A percentile compares a stretch with the other conserved stretches of the same genome.
phyloP scores from a whole-genome alignment of 2,888 invertebrate genomes.

The Cephus nigrinus region DNA sequence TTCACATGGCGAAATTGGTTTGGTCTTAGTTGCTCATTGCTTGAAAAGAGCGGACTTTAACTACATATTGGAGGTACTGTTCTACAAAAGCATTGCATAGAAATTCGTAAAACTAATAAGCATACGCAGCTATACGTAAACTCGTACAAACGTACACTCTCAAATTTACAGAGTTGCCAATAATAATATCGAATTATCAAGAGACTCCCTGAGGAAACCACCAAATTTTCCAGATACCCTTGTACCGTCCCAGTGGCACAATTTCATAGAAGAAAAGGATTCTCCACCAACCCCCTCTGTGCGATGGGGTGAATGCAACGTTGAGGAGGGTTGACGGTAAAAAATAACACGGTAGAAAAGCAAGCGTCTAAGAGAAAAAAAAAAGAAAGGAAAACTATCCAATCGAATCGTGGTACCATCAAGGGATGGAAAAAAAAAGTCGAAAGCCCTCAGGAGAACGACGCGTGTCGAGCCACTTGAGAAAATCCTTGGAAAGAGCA shows the following conservation, averaged over 20 bases:
- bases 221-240: neutral
- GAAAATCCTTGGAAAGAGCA: neutral
- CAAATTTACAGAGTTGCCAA: neutral
- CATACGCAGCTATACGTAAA: neutral
- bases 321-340: neutral
- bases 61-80: slow-evolving; percentile 29
- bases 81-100: slow-evolving; percentile 26
- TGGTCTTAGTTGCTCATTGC: slow-evolving; percentile 26
- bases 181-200: neutral
- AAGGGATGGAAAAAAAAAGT: neutral
- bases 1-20: slow-evolving; percentile 29
- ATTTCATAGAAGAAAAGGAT: neutral
- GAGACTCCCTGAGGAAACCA: neutral
- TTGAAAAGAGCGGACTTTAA: slow-evolving; percentile 32
- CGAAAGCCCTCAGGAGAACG: neutral
- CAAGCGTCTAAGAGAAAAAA: neutral
- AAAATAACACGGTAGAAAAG: neutral
- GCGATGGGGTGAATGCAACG: neutral
- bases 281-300: neutral
- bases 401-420: neutral
- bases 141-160: neutral
- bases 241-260: neutral
- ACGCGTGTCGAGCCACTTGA: neutral
- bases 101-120: slow-evolving; percentile 10
- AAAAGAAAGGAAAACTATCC: neutral